phyloP scores from a whole-genome alignment of 2,797 vertebrate genomes.

The Simalia tracyae region DNA sequence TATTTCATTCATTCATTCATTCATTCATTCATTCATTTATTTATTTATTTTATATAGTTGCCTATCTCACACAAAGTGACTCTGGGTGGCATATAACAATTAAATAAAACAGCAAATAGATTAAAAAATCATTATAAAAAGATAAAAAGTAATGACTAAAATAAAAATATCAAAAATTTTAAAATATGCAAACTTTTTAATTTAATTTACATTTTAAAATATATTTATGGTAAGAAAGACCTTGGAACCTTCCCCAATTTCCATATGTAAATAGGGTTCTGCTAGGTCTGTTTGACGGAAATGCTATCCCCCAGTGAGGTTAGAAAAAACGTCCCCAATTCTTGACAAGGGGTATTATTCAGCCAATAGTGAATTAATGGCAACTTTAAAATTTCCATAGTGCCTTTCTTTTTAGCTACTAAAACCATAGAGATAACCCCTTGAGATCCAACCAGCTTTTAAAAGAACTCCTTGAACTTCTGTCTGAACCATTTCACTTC shows the following conservation, averaged over 20 bases:
- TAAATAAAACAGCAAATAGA: too few relatives aligned
- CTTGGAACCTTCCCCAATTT: not conserved
- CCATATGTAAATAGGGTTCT: not conserved
- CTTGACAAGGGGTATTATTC: not conserved
- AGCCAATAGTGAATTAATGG: not conserved
- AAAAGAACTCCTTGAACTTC: not conserved
- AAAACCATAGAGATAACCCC: not conserved
- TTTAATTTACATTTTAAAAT: not conserved
- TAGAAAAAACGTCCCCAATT: not conserved
- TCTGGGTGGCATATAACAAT: too few relatives aligned
- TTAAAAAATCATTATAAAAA: too few relatives aligned
- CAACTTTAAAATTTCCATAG: not conserved
- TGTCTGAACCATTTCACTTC: too few relatives aligned
- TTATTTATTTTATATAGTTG: too few relatives aligned
- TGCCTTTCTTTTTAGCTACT: not conserved
- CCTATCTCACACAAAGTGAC: too few relatives aligned
- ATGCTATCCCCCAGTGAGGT: not conserved
- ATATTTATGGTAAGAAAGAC: not conserved
- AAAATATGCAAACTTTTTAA: too few relatives aligned
- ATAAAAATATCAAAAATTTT: too few relatives aligned
- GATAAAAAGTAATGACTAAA: too few relatives aligned
- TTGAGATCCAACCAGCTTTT: not conserved
- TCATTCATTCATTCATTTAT: too few relatives aligned
- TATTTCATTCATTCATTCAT: too few relatives aligned
- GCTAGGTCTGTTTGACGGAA: not conserved